Evolutionary conservation across 1,140 invertebrate species (phyloP), one percentile per base, ranked within the genome.

Genomic region (Drosophila grimshawi): DNA sequence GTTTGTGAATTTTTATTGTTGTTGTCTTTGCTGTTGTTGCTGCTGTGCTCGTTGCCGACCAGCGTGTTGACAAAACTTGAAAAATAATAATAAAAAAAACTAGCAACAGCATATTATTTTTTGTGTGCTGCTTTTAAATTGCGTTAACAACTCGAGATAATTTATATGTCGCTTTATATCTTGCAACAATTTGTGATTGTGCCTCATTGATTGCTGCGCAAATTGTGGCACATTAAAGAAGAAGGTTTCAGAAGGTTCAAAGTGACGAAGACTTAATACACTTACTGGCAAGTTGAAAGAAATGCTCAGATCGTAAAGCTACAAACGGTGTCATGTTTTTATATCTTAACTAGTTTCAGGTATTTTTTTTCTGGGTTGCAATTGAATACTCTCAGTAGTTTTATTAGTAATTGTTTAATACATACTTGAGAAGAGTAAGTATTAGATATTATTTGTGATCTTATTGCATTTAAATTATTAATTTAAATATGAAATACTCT

Each of bases 61-160:
- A 51, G 66, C 11, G 41, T 74, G 66, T 64, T 39, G 45, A 59
- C 48, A 72, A 57, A 51, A 46, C 52, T 57, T 62, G 59, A 37
- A 43, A 55, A 43, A 52, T 30, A 66, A n/a, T 37, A 35, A 59
- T 29, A 52, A 29, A 43, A 43, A 33, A 33, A 33, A 4, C 3
- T 33, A 5, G 1, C 3, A 39, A 39, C 37, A 39, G 7, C 10
- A 8, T 43, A 4, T n/a, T 43, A 53, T 61, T 30, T 53, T 57
- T 43, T 39, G 55, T 19, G 51, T 56, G 46, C 10, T 29, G 41
- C 6, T 11, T 27, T 45, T 6, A 56, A 76, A 68, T 70, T 70
- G 46, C 67, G 49, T 57, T 80, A 52, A 46, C 71, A 66, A 81
- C 70, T 78, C 45, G 45, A 69, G 67, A 66, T 86, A 78, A 81